Conservation (phyloP, 2,797 vertebrate genomes). For the Protosalanx chinensis region DNA sequence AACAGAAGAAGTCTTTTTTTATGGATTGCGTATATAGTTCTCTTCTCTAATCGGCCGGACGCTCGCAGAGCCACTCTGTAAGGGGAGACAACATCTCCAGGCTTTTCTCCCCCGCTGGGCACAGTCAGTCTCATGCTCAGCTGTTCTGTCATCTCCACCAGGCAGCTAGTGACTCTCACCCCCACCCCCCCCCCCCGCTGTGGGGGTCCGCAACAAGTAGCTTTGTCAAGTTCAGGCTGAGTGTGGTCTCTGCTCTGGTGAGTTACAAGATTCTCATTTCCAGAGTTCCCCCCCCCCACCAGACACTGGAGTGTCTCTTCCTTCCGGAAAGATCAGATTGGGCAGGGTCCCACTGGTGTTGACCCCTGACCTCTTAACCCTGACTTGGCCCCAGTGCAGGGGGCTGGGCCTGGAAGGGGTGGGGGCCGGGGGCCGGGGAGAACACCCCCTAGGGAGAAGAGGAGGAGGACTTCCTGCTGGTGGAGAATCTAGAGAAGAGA, state of each 20-base stretch:
- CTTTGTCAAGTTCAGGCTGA: not conserved
- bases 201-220: not conserved
- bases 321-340: not conserved
- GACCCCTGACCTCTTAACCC: constrained; percentile 47
- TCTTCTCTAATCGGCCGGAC: not conserved
- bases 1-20: not conserved
- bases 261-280: not conserved
- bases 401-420: constrained; percentile 47
- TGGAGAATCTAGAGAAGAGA: constrained; percentile 79
- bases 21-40: not conserved
- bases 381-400: constrained; percentile 54
- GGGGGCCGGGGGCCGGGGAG: constrained; percentile 32
- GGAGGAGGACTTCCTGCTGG: constrained; percentile 81
- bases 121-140: not conserved
- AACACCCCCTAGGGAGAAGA: constrained; percentile 77
- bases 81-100: not conserved
- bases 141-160: not conserved
- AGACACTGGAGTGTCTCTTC: not conserved
- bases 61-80: not conserved
- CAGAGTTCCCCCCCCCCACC: not conserved
- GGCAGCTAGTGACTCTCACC: not conserved
- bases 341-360: not conserved
- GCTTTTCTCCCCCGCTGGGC: not conserved
- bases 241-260: constrained; percentile 1
- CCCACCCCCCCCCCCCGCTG: no score